Evolutionary conservation across 2,797 vertebrate genomes (phyloP).

Genomic region (Chelidonichthys spinosus): DNA sequence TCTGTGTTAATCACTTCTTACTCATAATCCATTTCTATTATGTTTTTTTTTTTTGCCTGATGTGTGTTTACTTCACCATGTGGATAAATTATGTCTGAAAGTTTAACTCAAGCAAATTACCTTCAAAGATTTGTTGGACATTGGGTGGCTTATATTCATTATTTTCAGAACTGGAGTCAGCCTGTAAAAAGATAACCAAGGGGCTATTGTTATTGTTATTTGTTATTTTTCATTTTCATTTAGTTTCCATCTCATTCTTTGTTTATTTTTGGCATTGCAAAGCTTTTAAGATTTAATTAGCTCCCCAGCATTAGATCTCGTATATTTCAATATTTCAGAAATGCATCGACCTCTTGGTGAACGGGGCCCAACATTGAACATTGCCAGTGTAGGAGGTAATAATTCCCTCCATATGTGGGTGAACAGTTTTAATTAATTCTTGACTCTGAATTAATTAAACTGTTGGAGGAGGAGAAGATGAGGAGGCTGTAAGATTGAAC

Average conservation of each 20-base stretch:
- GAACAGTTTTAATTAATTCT: conserved; percentile 56
- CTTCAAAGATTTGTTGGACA: conserved; percentile 7
- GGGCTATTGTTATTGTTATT: background rate
- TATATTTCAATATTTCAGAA: conserved; percentile 19
- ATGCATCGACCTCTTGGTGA: conserved; percentile 8
- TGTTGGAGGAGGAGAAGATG: conserved; percentile 20
- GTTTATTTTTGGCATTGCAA: background rate
- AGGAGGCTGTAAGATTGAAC: conserved; percentile 17
- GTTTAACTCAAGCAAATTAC: background rate
- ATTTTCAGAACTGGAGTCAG: conserved; percentile 7
- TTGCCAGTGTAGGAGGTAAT: conserved; percentile 4
- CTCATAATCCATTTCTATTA: background rate
- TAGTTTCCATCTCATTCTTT: background rate
- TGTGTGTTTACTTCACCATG: background rate
- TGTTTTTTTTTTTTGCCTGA: background rate
- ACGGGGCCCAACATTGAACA: conserved; percentile 17
- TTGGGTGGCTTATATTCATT: conserved; percentile 21
- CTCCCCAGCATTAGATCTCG: conserved; percentile 3
- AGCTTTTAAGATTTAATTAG: conserved; percentile 46
- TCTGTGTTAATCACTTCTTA: background rate
- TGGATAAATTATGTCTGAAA: conserved; percentile 7
- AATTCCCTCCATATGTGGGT: conserved; percentile 24
- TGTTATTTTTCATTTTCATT: conserved; percentile 21
- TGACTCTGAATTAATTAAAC: conserved; percentile 53
- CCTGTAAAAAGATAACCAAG: conserved; percentile 1